phyloP scores from a whole-genome alignment of 2,888 invertebrate species.

The Ditula angustiorana region DNA sequence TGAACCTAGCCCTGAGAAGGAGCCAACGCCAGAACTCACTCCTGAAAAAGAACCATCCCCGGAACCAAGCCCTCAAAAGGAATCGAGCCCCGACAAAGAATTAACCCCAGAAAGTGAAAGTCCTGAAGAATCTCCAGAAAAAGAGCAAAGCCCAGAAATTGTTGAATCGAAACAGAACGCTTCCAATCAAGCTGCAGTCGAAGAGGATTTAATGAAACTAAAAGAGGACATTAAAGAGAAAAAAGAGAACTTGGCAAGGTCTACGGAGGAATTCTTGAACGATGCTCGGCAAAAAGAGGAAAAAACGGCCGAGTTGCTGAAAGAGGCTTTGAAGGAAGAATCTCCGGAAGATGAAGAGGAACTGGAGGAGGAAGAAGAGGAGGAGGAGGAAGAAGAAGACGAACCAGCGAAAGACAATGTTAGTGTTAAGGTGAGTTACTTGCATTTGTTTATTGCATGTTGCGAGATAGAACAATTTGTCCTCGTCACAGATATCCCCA shows the following conservation, averaged over 20 bases:
- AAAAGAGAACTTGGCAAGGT: slow-evolving; percentile 56
- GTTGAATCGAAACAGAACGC: slow-evolving; percentile 43
- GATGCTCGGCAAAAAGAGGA: slow-evolving; percentile 58
- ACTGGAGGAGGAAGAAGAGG: slow-evolving; percentile 49
- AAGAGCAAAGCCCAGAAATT: slow-evolving; percentile 38
- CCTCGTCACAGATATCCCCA: too few species aligned
- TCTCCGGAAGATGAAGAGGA: slow-evolving; percentile 50
- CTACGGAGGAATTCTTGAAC: slow-evolving; percentile 65
- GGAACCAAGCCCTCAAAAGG: slow-evolving; percentile 45
- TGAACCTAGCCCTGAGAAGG: slow-evolving; percentile 32
- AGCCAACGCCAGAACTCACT: slow-evolving; percentile 6
- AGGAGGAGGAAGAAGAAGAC: slow-evolving; percentile 58
- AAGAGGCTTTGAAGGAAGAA: slow-evolving; percentile 67
- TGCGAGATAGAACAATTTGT: background rate
- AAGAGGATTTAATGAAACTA: slow-evolving; percentile 52
- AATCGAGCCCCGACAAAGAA: slow-evolving; percentile 41
- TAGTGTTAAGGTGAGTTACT: slow-evolving; percentile 73
- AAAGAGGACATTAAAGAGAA: slow-evolving; percentile 52
- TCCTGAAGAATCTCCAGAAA: slow-evolving; percentile 41
- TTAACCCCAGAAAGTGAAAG: slow-evolving; percentile 41
- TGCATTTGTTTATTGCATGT: background rate
- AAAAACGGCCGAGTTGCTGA: slow-evolving; percentile 68
- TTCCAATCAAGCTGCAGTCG: slow-evolving; percentile 29
- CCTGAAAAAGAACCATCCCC: slow-evolving; percentile 39
- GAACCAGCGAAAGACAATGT: slow-evolving; percentile 59